Evolutionary conservation across 2,888 invertebrate genomes (phyloP), one percentile per base, ranked within the genome.

Genomic region (Leptinotarsa haldemani): DNA sequence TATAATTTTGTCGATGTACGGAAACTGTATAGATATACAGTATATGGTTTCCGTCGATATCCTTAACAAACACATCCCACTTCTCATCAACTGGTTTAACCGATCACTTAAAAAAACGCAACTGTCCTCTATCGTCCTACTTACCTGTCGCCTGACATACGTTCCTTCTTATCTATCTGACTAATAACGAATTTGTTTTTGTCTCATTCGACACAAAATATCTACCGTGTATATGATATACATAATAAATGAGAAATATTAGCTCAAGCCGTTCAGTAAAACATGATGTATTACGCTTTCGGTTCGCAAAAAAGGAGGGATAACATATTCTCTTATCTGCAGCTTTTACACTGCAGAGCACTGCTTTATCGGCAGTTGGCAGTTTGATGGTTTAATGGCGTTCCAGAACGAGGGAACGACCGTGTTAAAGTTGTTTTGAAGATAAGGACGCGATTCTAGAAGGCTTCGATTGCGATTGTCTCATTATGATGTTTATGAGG

Each of bases 241-340:
- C 73, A 69, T 58, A 74, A 73, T 72, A 73, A 75, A 73, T 73
- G 70, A 75, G 70, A 66, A 72, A 69, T 72, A 71, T 72, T 75
- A 75, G 56, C 58, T 18, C 70, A 72, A 73, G 70, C 70, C 67
- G 76, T 67, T 74, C 61, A 63, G 71, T 69, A 69, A 76, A 76
- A 76, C 76, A 74, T 76, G 76, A 74, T 76, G 74, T 74, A 76
- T 76, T 71, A 52, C 69, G 69, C 74, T 74, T 69, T 76, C 71
- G 69, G 64, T 71, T 50, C 64, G 76, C 70, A 63, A 76, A 76
- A 75, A 73, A 68, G 20, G 65, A 56, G 16, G 71, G 58, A 69
- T 65, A 74, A 75, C 77, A 71, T 67, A 73, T 74, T 74, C 71
- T 75, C 69, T 77, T 75, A 77, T 77, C 77, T 73, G 65, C 47